phyloP scores from a whole-genome alignment of 2,888 invertebrate species.

The Alviniconcha strummeri region DNA sequence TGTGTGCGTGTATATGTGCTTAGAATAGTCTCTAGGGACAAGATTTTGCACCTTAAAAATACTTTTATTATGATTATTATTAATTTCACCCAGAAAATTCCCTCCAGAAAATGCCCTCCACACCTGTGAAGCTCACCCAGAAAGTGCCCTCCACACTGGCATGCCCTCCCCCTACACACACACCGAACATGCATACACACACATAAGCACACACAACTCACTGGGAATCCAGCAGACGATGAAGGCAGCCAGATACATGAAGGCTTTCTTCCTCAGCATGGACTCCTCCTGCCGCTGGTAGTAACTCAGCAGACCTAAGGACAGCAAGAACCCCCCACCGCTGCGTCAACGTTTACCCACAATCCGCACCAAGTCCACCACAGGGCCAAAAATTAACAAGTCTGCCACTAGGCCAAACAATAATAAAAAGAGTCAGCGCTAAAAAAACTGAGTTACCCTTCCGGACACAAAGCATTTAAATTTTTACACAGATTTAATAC shows the following conservation, averaged over 20 bases:
- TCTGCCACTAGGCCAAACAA: neutral
- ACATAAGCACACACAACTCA: neutral
- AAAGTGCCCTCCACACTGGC: no score
- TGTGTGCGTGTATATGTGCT: no score
- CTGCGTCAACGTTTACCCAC: no score
- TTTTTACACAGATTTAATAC: neutral
- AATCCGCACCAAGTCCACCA: no score
- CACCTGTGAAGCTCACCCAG: neutral
- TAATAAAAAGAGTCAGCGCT: neutral
- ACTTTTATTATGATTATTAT: no score
- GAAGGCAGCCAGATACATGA: neutral
- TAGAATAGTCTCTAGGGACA: no score
- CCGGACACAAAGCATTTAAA: no score
- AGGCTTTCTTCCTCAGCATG: neutral
- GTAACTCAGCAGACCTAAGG: slow-evolving; percentile 6
- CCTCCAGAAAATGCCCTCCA: neutral
- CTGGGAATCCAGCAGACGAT: neutral
- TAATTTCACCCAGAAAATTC: neutral
- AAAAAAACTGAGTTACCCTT: no score
- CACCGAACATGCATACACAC: no score
- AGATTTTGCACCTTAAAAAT: no score
- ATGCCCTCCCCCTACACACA: no score
- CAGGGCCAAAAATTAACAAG: neutral
- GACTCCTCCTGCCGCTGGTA: slow-evolving; percentile 44
- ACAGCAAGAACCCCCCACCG: neutral